Percentiles rank a stretch among this genome's conserved stretches.
Conservation (phyloP, 2,797 vertebrate genomes). For the Carcharodon carcharias region DNA sequence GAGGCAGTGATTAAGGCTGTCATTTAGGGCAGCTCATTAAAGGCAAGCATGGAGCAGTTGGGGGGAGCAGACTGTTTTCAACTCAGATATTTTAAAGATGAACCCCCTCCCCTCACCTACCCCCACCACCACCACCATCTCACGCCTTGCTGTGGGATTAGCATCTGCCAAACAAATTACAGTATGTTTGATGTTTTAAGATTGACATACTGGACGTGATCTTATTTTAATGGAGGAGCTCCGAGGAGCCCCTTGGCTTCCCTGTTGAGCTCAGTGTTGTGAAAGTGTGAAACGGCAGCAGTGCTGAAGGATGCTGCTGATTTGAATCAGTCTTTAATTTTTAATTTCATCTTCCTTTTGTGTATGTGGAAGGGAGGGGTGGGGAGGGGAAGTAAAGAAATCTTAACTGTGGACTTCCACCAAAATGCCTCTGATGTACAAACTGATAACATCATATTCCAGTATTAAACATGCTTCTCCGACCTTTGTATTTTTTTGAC, state of each 20-base stretch:
- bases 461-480: neutral
- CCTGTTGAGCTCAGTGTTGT: conserved; percentile 76
- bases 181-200: conserved; percentile 60
- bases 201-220: conserved; percentile 63
- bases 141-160: conserved; percentile 49
- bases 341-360: conserved; percentile 43
- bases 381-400: neutral
- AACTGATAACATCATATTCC: neutral
- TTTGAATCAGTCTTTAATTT: conserved; percentile 67
- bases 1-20: conserved; percentile 99
- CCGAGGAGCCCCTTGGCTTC: conserved; percentile 60
- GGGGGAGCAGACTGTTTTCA: conserved; percentile 55
- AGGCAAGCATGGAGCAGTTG: conserved; percentile 72
- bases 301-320: conserved; percentile 66
- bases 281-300: conserved; percentile 61
- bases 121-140: neutral
- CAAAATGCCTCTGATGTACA: neutral
- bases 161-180: conserved; percentile 63
- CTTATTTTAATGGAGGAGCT: conserved; percentile 64
- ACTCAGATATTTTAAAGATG: conserved; percentile 47
- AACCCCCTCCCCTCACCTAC: neutral
- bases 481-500: neutral
- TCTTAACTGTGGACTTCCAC: neutral
- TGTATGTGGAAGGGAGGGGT: neutral
- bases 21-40: conserved; percentile 99